Base-by-base conservation (phyloP, 2,113 vertebrate genomes). In the Etheostoma cragini region DNA sequence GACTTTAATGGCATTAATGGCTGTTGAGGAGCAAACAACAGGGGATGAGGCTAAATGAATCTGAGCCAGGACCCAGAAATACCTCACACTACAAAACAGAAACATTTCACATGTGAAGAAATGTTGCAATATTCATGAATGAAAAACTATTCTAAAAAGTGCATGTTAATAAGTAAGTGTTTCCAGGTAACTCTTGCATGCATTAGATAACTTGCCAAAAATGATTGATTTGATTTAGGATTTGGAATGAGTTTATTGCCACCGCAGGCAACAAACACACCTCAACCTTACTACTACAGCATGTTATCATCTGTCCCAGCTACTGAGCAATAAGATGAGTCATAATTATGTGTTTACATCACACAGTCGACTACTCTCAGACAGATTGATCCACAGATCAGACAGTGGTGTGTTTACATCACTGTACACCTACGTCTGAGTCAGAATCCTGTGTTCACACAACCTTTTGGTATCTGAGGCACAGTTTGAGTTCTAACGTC, bases 1-100 rank as follows among this genome's bases (percentile, higher is more conserved):
- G 76, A 83, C 81, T 78, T 81, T 86, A 89, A 87, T 49, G 52
- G 69, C 38, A 57, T 91, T 88, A 91, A 80, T 86, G 80, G 68
- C 52, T 58, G 60, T 5, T 69, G 62, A 67, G 76, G 5, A 50
- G 72, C 52, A 49, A 85, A 87, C 87, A 85, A 71, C 75, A 84
- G 84, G 58, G 42, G 64, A 80, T 65, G 67, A 80, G 1, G 6
- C 45, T 68, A 54, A 89, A 49, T 65, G 42, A 81, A 68, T 77
- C 7, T 11, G 22, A 81, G 68, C 12, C 56, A 17, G 21, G 33
- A 60, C 26, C 81, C 26, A 45, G 57, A 7, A 46, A 84, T 24
- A 35, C 56, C 35, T 24, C 47, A 54, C 76, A 72, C 15, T 53
- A 8, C 46, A 61, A 26, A 61, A 11, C 52, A 30, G 10, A 66